Evolutionary conservation across 2,113 vertebrate species (phyloP).

Genomic region (Pavo muticus): DNA sequence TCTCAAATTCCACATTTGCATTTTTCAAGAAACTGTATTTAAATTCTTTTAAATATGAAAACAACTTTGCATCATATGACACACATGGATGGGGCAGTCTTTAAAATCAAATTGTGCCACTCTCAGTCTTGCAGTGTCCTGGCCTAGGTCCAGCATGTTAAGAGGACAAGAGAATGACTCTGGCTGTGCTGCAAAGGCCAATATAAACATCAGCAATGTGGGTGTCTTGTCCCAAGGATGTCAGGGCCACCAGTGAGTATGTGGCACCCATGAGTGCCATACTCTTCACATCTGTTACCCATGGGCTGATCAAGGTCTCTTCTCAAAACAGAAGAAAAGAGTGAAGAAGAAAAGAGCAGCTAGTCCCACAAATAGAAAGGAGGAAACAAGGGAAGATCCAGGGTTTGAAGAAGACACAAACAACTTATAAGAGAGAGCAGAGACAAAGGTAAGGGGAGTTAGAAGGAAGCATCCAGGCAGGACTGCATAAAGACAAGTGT

Average conservation of each 20-base stretch:
- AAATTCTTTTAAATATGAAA: neutral
- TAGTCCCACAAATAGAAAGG: neutral
- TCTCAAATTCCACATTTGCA: neutral
- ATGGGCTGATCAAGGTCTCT: neutral
- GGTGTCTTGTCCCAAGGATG: neutral
- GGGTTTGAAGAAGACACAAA: neutral
- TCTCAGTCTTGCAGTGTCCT: neutral
- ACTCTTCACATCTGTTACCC: neutral
- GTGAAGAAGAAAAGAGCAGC: neutral
- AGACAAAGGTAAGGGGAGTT: neutral
- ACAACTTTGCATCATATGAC: neutral
- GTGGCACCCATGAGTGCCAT: neutral
- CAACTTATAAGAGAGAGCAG: neutral
- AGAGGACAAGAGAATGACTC: neutral
- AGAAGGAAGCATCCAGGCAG: neutral
- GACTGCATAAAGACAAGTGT: neutral
- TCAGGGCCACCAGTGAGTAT: neutral
- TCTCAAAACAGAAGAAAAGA: neutral
- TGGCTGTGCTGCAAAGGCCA: neutral
- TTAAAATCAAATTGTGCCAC: neutral
- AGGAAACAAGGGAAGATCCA: neutral
- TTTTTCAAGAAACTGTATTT: slow-evolving; percentile 1
- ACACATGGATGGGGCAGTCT: neutral
- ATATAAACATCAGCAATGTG: neutral
- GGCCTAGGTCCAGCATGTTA: neutral